These are phyloP conservation scores for Chlorops oryzae DNA, from an alignment of 1,140 invertebrate genomes.

Conservation along the genomic window DNA sequence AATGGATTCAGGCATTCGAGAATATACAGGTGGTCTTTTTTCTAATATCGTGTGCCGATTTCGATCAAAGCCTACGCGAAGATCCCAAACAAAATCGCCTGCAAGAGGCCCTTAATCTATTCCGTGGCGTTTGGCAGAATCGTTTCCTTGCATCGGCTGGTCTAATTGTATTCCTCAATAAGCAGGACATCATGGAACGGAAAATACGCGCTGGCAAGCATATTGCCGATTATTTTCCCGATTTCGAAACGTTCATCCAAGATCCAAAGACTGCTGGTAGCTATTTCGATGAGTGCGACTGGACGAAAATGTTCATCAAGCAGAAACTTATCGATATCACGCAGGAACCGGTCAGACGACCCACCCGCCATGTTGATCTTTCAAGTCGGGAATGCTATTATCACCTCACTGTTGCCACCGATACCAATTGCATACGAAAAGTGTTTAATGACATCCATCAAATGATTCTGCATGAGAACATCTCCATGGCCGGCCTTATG, in stretches of 20 bases:
- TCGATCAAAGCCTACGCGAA: constrained; percentile 69
- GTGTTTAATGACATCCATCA: constrained; percentile 68
- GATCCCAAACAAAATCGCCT: constrained; percentile 64
- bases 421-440: constrained; percentile 63
- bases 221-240: constrained; percentile 61
- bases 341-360: constrained; percentile 37
- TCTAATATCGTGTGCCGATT: constrained; percentile 69
- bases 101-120: constrained; percentile 63
- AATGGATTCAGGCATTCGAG: constrained; percentile 81
- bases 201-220: constrained; percentile 63
- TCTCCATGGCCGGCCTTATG: constrained; percentile 49
- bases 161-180: constrained; percentile 75
- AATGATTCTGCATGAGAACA: constrained; percentile 59
- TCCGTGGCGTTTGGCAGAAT: constrained; percentile 71
- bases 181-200: constrained; percentile 68
- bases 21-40: constrained; percentile 74
- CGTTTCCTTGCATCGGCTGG: constrained; percentile 68
- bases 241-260: constrained; percentile 53
- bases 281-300: constrained; percentile 56
- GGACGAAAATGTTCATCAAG: constrained; percentile 61
- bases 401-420: constrained; percentile 68
- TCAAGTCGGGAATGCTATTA: constrained; percentile 56
- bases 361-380: constrained; percentile 32
- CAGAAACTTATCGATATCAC: constrained; percentile 56
- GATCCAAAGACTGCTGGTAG: constrained; percentile 46